Percentiles rank a stretch among this genome's conserved stretches.
Evolutionary conservation across 2,797 vertebrate genomes (phyloP).

Genomic region (Phoebastria nigripes): DNA sequence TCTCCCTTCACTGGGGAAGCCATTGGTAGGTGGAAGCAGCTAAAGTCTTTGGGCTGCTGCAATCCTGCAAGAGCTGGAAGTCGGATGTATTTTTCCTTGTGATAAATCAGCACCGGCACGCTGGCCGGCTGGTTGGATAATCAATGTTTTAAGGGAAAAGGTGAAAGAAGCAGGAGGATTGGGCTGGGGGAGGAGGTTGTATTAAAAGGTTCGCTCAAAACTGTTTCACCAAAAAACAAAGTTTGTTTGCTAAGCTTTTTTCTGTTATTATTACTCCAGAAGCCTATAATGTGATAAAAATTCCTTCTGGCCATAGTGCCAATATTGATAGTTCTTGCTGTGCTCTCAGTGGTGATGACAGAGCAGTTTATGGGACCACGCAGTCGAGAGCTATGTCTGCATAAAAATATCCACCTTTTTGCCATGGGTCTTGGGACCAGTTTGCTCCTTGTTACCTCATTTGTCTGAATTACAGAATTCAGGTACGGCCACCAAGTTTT

Average conservation of each 20-base stretch:
- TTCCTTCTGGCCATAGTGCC: not conserved
- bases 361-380: not conserved
- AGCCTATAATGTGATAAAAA: not conserved
- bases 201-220: not conserved
- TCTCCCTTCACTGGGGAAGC: not conserved
- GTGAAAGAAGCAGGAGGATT: not conserved
- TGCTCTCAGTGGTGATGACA: not conserved
- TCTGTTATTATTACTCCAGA: not conserved
- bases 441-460: not conserved
- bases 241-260: not conserved
- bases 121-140: not conserved
- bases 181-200: not conserved
- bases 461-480: not conserved
- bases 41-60: not conserved
- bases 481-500: not conserved
- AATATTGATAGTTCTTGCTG: not conserved
- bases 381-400: not conserved
- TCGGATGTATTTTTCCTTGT: not conserved
- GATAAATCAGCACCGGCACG: rapidly evolving
- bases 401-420: not conserved
- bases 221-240: no score
- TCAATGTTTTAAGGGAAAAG: not conserved
- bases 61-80: not conserved
- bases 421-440: not conserved
- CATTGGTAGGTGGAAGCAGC: not conserved